phyloP scores from a whole-genome alignment of 2,113 vertebrate genomes.

The Phyllopteryx taeniolatus region DNA sequence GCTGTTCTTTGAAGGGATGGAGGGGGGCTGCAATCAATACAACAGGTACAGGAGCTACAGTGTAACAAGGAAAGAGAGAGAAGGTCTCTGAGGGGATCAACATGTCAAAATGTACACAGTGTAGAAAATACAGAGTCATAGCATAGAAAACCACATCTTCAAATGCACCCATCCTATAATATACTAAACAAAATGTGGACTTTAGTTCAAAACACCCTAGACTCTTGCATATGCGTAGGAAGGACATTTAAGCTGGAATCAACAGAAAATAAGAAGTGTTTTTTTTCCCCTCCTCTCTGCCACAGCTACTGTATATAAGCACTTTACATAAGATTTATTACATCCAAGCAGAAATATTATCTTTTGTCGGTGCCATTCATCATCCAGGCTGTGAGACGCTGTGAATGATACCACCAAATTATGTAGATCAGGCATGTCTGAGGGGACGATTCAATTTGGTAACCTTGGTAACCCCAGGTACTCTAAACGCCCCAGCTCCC shows the following conservation, averaged over 20 bases:
- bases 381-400: constrained; percentile 84
- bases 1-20: constrained; percentile 47
- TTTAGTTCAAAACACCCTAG: not conserved
- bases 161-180: not conserved
- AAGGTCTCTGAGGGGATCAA: constrained; percentile 30
- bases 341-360: constrained; percentile 96
- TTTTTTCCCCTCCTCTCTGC: constrained; percentile 40
- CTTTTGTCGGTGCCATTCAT: constrained; percentile 90
- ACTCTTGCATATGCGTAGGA: not conserved
- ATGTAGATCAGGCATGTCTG: constrained; percentile 94
- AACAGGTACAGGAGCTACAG: constrained; percentile 51
- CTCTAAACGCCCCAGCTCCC: constrained; percentile 45
- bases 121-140: constrained; percentile 1
- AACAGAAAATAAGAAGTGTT: constrained; percentile 1
- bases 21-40: constrained; percentile 46
- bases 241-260: not conserved
- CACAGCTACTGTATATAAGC: constrained; percentile 63
- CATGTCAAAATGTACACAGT: constrained; percentile 25
- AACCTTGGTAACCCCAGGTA: constrained; percentile 98
- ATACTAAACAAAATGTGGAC: not conserved
- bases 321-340: constrained; percentile 92
- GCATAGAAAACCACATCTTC: constrained; percentile 13
- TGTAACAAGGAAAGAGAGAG: constrained; percentile 11
- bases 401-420: constrained; percentile 93
- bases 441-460: constrained; percentile 92